Percentiles rank a stretch among this genome's conserved stretches.
These are phyloP conservation scores for Spodoptera littoralis DNA, from an alignment of 2,888 invertebrate species.

Conservation along the genomic window DNA sequence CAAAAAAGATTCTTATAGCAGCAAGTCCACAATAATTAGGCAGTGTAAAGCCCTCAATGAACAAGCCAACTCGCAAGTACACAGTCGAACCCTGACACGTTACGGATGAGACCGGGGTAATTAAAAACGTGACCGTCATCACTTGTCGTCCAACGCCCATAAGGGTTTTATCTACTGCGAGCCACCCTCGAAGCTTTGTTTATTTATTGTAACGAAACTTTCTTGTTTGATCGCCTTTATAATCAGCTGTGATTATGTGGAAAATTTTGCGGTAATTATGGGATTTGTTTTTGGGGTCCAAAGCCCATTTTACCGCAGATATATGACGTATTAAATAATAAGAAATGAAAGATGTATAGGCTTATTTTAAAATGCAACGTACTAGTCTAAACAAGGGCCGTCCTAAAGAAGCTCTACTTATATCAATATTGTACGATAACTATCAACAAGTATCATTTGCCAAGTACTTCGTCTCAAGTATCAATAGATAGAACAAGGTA, in stretches of 20 bases:
- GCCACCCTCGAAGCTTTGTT: constrained; percentile 80
- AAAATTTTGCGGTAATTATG: constrained; percentile 46
- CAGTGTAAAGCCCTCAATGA: constrained; percentile 44
- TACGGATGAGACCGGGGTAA: constrained; percentile 83
- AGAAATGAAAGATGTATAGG: no score
- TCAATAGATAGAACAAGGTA: background rate
- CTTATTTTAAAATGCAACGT: no score
- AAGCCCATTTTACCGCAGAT: no score
- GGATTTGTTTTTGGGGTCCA: background rate
- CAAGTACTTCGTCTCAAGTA: background rate
- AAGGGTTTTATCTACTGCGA: constrained; percentile 85
- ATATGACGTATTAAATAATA: no score
- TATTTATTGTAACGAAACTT: constrained; percentile 76
- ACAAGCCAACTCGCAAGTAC: constrained; percentile 61
- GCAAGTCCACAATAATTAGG: constrained; percentile 45
- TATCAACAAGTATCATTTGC: background rate
- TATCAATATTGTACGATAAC: no score
- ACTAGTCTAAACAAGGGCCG: no score
- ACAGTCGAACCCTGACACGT: constrained; percentile 75
- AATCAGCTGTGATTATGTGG: constrained; percentile 49
- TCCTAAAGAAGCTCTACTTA: no score
- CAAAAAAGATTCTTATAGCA: background rate
- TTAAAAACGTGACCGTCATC: constrained; percentile 89
- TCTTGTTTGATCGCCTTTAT: constrained; percentile 54
- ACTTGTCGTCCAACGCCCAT: constrained; percentile 80